Conservation (phyloP, 1,140 invertebrate genomes). For the Musca vetustissima region DNA sequence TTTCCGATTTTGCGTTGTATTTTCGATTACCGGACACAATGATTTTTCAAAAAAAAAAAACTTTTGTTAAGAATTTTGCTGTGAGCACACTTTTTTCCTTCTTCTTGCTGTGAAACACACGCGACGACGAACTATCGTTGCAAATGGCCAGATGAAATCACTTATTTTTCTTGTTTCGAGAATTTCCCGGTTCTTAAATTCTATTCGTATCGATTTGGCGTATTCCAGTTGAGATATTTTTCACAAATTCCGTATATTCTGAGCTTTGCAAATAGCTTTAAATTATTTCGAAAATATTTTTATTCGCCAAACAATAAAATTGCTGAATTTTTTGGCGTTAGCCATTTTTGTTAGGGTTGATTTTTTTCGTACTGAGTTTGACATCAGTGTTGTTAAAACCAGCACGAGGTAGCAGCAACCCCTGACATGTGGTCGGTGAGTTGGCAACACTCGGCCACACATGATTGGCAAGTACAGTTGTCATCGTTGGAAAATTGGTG, state of each 20-base stretch:
- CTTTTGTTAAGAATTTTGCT: constrained; percentile 21
- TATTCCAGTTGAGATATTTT: neutral
- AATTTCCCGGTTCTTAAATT: too few relatives aligned
- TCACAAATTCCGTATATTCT: neutral
- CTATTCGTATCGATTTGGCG: too few relatives aligned
- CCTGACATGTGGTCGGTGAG: too few relatives aligned
- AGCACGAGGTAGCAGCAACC: too few relatives aligned
- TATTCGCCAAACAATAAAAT: constrained; percentile 29
- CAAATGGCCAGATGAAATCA: too few relatives aligned
- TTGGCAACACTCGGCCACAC: too few relatives aligned
- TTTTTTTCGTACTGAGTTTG: neutral
- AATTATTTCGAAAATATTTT: constrained; percentile 22
- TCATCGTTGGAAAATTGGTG: neutral
- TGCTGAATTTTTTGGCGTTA: constrained; percentile 29
- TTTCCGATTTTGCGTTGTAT: neutral
- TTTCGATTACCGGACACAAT: neutral
- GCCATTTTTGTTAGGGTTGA: constrained; percentile 26
- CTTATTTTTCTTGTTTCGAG: too few relatives aligned
- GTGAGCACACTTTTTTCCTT: constrained; percentile 21
- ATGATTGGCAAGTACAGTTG: neutral
- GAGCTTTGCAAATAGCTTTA: neutral
- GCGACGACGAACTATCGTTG: neutral
- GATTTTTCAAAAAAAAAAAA: constrained; percentile 8
- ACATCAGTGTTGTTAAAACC: neutral
- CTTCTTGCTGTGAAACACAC: neutral